Conservation (phyloP, 1,140 invertebrate genomes). For the Neotoxoptera formosana region DNA sequence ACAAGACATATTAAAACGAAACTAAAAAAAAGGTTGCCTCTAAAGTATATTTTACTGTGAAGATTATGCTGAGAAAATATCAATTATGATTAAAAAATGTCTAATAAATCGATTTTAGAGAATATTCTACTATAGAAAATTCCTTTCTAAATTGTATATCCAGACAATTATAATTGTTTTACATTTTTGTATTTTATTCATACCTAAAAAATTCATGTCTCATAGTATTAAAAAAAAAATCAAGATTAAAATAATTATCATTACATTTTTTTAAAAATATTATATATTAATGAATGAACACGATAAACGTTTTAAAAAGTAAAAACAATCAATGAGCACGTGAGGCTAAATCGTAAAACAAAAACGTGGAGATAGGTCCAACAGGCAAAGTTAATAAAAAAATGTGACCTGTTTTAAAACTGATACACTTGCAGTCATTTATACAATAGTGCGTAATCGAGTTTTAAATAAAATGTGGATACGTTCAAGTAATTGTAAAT, state of each 20-base stretch:
- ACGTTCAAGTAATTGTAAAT: neutral
- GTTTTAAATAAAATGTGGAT: neutral
- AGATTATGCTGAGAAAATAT: neutral
- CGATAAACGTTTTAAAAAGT: neutral
- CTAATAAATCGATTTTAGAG: neutral
- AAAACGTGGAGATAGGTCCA: neutral
- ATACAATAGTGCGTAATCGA: neutral
- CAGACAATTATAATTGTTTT: neutral
- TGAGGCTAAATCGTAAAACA: neutral
- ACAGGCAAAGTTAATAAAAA: neutral
- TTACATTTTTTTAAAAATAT: too few relatives aligned
- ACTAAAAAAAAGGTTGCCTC: neutral
- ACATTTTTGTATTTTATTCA: neutral
- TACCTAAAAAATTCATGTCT: neutral
- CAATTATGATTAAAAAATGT: neutral
- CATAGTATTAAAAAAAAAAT: neutral
- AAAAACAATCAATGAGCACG: neutral
- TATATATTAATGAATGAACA: too few relatives aligned
- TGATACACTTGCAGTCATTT: neutral
- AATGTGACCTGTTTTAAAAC: neutral
- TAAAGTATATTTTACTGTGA: neutral
- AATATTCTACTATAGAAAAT: too few relatives aligned
- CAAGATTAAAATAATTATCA: neutral
- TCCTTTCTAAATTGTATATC: too few relatives aligned
- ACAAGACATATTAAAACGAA: neutral